Percentiles rank a stretch among this genome's conserved stretches.
phyloP scores from a whole-genome alignment of 2,797 vertebrate species.

The Gymnoscopelus braueri region DNA sequence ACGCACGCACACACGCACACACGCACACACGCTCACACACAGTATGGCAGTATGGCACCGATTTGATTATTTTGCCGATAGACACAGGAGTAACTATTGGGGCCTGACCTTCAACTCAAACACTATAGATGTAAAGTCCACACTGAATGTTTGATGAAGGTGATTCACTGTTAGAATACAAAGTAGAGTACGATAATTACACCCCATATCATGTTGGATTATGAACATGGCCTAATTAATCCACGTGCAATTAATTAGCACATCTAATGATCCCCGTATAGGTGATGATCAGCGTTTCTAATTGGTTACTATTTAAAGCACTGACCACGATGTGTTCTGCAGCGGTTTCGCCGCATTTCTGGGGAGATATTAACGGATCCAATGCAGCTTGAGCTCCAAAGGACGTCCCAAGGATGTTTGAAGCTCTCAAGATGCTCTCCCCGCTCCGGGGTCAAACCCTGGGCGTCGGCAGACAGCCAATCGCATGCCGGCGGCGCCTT shows the following conservation, averaged over 20 bases:
- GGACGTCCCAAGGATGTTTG: slow-evolving; percentile 17
- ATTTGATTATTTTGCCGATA: no score
- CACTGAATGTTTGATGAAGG: background rate
- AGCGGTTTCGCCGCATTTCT: background rate
- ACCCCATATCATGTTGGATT: slow-evolving; percentile 9
- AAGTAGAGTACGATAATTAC: slow-evolving; percentile 9
- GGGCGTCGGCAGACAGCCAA: slow-evolving; percentile 47
- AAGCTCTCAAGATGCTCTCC: slow-evolving; percentile 63
- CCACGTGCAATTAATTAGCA: background rate
- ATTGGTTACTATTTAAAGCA: background rate
- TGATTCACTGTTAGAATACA: slow-evolving; percentile 28
- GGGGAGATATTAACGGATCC: background rate
- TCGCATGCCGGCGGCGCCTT: slow-evolving; percentile 55
- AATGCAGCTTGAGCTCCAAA: background rate
- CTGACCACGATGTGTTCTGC: no score
- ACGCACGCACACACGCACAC: slow-evolving; percentile 4
- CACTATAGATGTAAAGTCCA: slow-evolving; percentile 13
- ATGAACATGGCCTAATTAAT: background rate
- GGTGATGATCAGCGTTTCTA: background rate
- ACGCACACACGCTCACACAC: slow-evolving; percentile 12
- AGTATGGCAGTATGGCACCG: background rate
- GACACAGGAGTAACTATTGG: slow-evolving; percentile 6
- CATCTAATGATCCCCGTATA: background rate
- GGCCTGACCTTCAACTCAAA: background rate
- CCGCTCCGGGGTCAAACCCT: slow-evolving; percentile 73